Evolutionary conservation across 2,113 vertebrate genomes (phyloP), one percentile per base, ranked within the genome.

Genomic region (Nycticorax nycticorax): DNA sequence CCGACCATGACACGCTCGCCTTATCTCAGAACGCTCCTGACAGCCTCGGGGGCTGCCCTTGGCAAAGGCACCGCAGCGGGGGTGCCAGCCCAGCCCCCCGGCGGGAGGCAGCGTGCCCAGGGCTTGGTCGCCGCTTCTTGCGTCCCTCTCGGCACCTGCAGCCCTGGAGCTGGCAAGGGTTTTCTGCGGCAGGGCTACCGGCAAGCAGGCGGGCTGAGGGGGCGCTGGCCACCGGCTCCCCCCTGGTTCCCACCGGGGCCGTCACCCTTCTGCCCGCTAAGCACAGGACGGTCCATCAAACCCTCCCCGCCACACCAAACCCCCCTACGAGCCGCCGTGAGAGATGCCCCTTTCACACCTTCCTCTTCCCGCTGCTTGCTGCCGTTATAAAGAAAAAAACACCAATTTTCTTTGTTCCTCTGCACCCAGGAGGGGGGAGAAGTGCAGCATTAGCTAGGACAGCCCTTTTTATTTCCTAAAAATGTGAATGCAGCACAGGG

Each of bases 11-110:
- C 39, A 11, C 22, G 11, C 64, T 79, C 13, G 59, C 35, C 33
- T 37, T 37, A 53, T 50, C 72, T 81, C 57, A 64, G 33, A 67
- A 8, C 19, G 43, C 48, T 8, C 5, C 48, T 79, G 37, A 41
- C 27, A 50, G 5, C 57, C 88, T 53, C 33, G 15, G 47, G 62
- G 57, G 32, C 24, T 27, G 86, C 66, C 45, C 53, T 78, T 35
- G 35, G 12, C n/a, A 39, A 81, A 43, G 16, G 35, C 0, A 16
- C 9, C 3, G 1, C 3, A 13, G 26, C 12, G 19, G 37, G n/a
- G 56, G 55, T 16, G 1, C 15, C 50, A 28, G 12, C 20, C 45
- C 14, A 13, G 39, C 39, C 37, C 8, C 4, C 28, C 27, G 39
- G 4, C 2, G 11, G 22, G 16, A 67, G 28, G 8, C 48, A 39